phyloP scores from a whole-genome alignment of 2,888 invertebrate species.

The Zaprionus obscuricornis region DNA sequence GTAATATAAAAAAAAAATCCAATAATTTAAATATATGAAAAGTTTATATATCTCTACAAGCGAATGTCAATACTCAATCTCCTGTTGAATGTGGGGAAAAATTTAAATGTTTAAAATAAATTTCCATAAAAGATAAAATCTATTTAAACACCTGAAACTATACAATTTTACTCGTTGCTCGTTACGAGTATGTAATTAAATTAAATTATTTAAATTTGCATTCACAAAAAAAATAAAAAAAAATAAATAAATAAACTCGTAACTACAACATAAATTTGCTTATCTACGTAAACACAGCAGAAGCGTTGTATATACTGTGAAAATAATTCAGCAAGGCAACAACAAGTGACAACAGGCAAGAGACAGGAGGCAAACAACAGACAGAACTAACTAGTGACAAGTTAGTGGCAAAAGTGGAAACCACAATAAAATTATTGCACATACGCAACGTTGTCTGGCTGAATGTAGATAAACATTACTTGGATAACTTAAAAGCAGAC shows the following conservation, averaged over 20 bases:
- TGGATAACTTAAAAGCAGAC: conserved; percentile 33
- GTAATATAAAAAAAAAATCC: too few species aligned
- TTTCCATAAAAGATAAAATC: too few species aligned
- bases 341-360: too few species aligned
- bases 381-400: conserved; percentile 10
- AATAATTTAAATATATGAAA: too few species aligned
- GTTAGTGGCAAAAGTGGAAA: conserved; percentile 42
- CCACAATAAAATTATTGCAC: conserved; percentile 74
- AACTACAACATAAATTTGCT: conserved; percentile 60
- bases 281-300: conserved; percentile 57
- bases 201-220: conserved; percentile 54
- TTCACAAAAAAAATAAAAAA: conserved; percentile 20
- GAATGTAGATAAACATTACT: conserved; percentile 63
- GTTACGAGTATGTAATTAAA: neutral
- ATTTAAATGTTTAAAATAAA: too few species aligned
- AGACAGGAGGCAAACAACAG: too few species aligned
- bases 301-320: conserved; percentile 20
- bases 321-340: conserved; percentile 35
- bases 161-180: too few species aligned
- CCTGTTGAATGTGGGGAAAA: too few species aligned
- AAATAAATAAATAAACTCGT: too few species aligned
- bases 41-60: too few species aligned
- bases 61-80: too few species aligned
- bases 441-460: conserved; percentile 72
- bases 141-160: too few species aligned